Percentiles rank a stretch among this genome's conserved stretches.
Evolutionary conservation across 2,797 vertebrate genomes (phyloP).

Genomic region (Rachycentron canadum): DNA sequence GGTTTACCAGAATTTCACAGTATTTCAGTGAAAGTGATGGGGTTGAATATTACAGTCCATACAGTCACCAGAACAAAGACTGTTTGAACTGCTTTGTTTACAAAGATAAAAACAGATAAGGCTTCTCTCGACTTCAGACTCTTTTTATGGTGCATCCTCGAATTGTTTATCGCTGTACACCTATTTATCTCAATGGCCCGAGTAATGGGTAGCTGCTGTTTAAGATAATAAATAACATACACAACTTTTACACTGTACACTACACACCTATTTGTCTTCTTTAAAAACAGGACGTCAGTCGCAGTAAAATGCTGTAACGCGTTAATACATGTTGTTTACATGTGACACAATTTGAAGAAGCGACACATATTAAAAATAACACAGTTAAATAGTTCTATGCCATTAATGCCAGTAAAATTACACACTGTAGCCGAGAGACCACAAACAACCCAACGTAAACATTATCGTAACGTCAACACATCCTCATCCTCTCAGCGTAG

Average conservation of each 20-base stretch:
- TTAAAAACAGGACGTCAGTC: slow-evolving; percentile 4
- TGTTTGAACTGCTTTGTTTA: slow-evolving; percentile 75
- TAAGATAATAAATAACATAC: slow-evolving; percentile 18
- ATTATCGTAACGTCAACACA: slow-evolving; percentile 44
- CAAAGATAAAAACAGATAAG: slow-evolving; percentile 66
- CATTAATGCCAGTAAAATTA: neutral
- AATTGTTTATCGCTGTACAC: slow-evolving; percentile 3
- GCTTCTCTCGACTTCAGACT: slow-evolving; percentile 56
- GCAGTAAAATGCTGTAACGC: neutral
- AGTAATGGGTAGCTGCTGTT: slow-evolving; percentile 17
- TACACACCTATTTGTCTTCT: neutral
- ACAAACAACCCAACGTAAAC: slow-evolving; percentile 41
- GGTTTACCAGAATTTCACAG: slow-evolving; percentile 65
- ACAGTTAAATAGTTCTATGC: neutral
- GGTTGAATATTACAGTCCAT: slow-evolving; percentile 47
- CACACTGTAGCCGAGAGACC: neutral
- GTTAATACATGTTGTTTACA: neutral
- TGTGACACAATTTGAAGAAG: neutral
- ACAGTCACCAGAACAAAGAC: slow-evolving; percentile 40
- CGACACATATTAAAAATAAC: neutral
- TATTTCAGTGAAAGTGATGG: slow-evolving; percentile 62
- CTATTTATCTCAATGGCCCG: neutral
- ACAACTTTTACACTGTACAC: slow-evolving; percentile 1
- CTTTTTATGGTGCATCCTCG: slow-evolving; percentile 46
- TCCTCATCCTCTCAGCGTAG: slow-evolving; percentile 37